Base-by-base conservation (phyloP, 1,140 invertebrate species). In the Meteorus sp. region DNA sequence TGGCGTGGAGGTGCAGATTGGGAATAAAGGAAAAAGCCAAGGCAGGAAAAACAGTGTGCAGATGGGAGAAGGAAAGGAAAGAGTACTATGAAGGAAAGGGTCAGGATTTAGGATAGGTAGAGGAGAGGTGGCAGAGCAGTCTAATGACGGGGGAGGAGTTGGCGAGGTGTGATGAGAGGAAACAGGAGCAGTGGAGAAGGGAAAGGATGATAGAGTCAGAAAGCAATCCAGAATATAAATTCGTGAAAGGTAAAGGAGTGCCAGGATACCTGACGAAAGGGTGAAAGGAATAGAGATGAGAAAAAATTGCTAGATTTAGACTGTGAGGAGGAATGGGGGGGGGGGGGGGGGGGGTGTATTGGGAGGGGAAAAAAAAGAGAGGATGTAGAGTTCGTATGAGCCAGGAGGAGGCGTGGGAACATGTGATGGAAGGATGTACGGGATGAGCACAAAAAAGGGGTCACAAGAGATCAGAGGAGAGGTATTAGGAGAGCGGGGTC, bases 201-300 rank as follows among this genome's bases (percentile, higher is more conserved):
- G 45, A 35, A 35, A 52, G 25, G 19, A 52, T 52, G 1, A 11
- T 25, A 17, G 41, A 20, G n/a, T 53, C 58, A 22, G 50, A 13
- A n/a, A 33, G 41, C 29, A 60, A 59, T 25, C 11, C 17, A 8
- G 43, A 50, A 1, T 58, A 58, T 13, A 50, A 58, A 11, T 39
- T 50, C 3, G 35, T 58, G 8, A 51, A 51, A 19, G 41, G 29
- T 0, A 4, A 4, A 15, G 56, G 56, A 19, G 17, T 51, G 11
- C 45, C 45, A 33, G 47, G 45, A 9, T 58, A 58, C 20, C 20
- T 58, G 0, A 48, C 17, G 22, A 51, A 45, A 27, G 45, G 11
- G 13, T 50, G 31, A 27, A 31, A 19, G 22, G 56, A 58, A 45
- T 31, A 51, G 9, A 58, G 56, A 15, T 58, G 45, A 31, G 22